Percentiles rank a stretch among this genome's conserved stretches.
These are phyloP conservation scores for Pantelozetes paolii DNA, from an alignment of 2,888 invertebrate species.

Conservation along the genomic window DNA sequence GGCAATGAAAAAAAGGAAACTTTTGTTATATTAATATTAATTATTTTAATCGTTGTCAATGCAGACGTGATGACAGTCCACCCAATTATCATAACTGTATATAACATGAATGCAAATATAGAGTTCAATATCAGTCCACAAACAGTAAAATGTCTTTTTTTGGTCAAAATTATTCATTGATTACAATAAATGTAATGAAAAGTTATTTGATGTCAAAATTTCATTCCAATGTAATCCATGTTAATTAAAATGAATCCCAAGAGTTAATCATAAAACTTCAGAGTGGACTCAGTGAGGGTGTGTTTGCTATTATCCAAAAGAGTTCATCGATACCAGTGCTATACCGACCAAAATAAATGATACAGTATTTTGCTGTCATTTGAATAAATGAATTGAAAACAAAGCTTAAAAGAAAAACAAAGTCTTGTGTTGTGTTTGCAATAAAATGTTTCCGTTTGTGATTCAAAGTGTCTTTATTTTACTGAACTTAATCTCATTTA, in stretches of 20 bases:
- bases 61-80: background rate
- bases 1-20: constrained; percentile 13
- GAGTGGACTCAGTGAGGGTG: background rate
- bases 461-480: constrained; percentile 29
- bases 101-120: background rate
- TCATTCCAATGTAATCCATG: background rate
- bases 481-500: constrained; percentile 17
- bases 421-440: background rate
- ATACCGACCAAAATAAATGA: background rate
- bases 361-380: background rate
- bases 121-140: background rate
- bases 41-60: background rate
- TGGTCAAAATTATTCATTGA: constrained; percentile 1
- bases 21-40: background rate
- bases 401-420: background rate
- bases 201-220: constrained; percentile 6
- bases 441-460: constrained; percentile 12
- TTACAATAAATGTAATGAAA: background rate
- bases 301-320: background rate
- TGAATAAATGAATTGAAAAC: background rate
- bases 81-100: background rate
- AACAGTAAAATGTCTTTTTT: background rate
- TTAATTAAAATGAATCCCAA: background rate
- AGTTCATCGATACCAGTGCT: constrained; percentile 4
- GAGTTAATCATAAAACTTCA: background rate